These are phyloP conservation scores for Patiria miniata DNA, from an alignment of 35 echinoderm and acorn worm species.

Conservation along the genomic window DNA sequence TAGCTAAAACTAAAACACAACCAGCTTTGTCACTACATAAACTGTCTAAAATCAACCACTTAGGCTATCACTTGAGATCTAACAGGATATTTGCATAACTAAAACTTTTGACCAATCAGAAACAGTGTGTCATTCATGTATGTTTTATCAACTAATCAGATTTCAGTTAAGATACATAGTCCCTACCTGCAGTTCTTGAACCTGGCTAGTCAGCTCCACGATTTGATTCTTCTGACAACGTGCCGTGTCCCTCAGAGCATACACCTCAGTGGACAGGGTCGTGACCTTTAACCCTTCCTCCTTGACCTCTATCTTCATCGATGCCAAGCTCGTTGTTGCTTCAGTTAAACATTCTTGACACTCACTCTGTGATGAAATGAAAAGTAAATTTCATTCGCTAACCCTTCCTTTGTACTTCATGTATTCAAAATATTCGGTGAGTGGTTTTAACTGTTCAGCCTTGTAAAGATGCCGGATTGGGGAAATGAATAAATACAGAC, in stretches of 20 bases:
- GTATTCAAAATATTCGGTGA: too few relatives aligned
- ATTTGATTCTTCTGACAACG: not conserved
- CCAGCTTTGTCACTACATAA: too few relatives aligned
- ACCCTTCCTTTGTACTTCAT: too few relatives aligned
- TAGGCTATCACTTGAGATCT: too few relatives aligned
- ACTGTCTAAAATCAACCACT: too few relatives aligned
- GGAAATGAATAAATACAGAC: too few relatives aligned
- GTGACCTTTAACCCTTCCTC: constrained; percentile 15
- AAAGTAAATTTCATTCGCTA: too few relatives aligned
- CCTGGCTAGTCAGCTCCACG: constrained; percentile 1
- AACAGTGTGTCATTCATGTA: not conserved
- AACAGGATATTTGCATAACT: too few relatives aligned
- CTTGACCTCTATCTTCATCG: not conserved
- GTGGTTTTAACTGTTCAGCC: too few relatives aligned
- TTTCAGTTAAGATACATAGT: not conserved
- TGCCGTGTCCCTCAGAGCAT: not conserved
- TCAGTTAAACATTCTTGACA: not conserved
- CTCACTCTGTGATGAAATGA: not conserved
- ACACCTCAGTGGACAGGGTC: not conserved
- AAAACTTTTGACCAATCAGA: not conserved
- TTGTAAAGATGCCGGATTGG: too few relatives aligned
- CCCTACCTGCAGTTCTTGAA: not conserved
- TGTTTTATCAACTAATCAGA: not conserved
- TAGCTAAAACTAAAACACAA: too few relatives aligned
- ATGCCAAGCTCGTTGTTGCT: not conserved